phyloP scores from a whole-genome alignment of 2,797 vertebrate species.

The Lindbergichthys nudifrons region DNA sequence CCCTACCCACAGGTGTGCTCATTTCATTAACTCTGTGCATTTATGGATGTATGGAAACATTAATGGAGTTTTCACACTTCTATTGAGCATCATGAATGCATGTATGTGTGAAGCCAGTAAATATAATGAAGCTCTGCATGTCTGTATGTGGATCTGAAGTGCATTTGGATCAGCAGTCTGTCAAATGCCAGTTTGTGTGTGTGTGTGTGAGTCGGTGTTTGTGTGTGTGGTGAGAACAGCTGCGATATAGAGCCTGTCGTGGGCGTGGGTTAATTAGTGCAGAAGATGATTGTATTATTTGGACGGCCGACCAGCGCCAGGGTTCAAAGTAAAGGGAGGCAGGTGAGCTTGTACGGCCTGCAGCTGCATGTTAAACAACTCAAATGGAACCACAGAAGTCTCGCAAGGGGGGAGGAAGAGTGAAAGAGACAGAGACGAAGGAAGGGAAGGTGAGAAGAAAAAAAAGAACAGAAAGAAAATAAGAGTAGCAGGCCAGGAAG shows the following conservation, averaged over 20 bases:
- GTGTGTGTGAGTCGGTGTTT: constrained; percentile 31
- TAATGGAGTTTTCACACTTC: constrained; percentile 11
- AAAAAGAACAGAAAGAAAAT: constrained; percentile 32
- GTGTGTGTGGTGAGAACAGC: constrained; percentile 76
- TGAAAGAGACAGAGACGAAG: background rate
- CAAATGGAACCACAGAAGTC: constrained; percentile 74
- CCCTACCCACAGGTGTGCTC: constrained; percentile 39
- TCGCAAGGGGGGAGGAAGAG: constrained; percentile 45
- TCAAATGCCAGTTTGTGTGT: constrained; percentile 49
- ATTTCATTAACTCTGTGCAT: constrained; percentile 16
- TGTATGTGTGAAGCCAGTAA: constrained; percentile 38
- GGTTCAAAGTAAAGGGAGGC: constrained; percentile 82
- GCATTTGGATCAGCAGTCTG: constrained; percentile 59
- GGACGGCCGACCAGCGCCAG: constrained; percentile 76
- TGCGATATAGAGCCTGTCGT: constrained; percentile 78
- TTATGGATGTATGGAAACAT: constrained; percentile 20
- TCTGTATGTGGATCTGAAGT: constrained; percentile 29
- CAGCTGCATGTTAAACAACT: constrained; percentile 81
- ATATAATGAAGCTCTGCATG: constrained; percentile 33
- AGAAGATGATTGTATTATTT: constrained; percentile 86
- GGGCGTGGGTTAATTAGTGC: constrained; percentile 87
- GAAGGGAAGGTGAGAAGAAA: constrained; percentile 50
- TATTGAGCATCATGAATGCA: constrained; percentile 6
- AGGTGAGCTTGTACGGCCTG: constrained; percentile 83
- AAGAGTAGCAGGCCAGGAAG: constrained; percentile 7